Evolutionary conservation across 1,140 invertebrate genomes (phyloP).

Genomic region (Lepidurus couesii): DNA sequence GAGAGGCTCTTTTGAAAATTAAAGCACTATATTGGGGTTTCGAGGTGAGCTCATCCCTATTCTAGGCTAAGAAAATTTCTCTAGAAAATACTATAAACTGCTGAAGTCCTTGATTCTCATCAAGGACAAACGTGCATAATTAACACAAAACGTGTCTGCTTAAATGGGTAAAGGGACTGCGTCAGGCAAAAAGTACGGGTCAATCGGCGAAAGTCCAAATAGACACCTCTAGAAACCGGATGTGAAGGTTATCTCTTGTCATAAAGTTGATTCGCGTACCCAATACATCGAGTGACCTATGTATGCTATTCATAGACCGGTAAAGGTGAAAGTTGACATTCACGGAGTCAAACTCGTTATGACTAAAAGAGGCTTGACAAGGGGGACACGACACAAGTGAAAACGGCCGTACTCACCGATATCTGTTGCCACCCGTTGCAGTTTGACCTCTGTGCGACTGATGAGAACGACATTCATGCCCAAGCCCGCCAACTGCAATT

Average conservation of each 20-base stretch:
- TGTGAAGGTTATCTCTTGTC: neutral
- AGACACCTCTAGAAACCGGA: neutral
- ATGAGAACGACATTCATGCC: conserved; percentile 64
- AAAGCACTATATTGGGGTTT: too few relatives aligned
- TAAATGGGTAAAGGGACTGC: neutral
- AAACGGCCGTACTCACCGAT: conserved; percentile 56
- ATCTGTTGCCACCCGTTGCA: conserved; percentile 71
- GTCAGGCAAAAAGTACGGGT: neutral
- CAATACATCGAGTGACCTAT: neutral
- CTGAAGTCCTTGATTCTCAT: neutral
- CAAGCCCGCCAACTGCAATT: conserved; percentile 24
- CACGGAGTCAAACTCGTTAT: neutral
- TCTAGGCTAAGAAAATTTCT: too few relatives aligned
- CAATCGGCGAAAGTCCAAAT: neutral
- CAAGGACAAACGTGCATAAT: neutral
- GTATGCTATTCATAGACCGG: neutral
- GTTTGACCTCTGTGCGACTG: conserved; percentile 73
- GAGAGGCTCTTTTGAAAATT: too few relatives aligned
- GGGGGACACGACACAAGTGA: neutral
- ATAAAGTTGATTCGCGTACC: neutral
- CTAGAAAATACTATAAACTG: too few relatives aligned
- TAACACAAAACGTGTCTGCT: neutral
- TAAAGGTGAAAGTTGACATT: neutral
- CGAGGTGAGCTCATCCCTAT: too few relatives aligned
- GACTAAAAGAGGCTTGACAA: conserved; percentile 37